Evolutionary conservation across 1,140 invertebrate species (phyloP), one percentile per base, ranked within the genome.

Genomic region (Heliconius melpomene): DNA sequence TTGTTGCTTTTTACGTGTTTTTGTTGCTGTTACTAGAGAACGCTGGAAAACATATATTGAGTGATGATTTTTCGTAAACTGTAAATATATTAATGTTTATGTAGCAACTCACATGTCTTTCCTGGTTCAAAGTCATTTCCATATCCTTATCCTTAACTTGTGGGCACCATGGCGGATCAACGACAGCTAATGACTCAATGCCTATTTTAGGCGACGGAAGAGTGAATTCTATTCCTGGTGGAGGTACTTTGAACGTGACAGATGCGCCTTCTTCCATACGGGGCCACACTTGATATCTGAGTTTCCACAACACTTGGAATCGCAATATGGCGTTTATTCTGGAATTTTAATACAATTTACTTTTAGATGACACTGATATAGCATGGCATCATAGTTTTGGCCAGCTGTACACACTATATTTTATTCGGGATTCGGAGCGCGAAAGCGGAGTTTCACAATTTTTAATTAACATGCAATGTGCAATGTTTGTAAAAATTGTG

Each of bases 151-250:
- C 98, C 94, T 99, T 99, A 20, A 98, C 98, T 89, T 98, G 97
- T 1, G 99, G 98, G 96, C 98, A 98, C 99, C 99, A 99, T 0
- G 99, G 99, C 26, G 99, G 99, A 95, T 99, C 99, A 0, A 99
- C 98, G 2, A 99, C 98, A 3, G 98, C 97, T 79, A 98, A 94
- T 46, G 97, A 98, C 91, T 99, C 98, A 32, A 98, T 98, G 8
- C 99, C 99, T 85, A 99, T 99, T 93, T 99, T 99, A 0, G 99
- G 99, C 1, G 99, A 99, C 0, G 99, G 99, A 23, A 99, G 94
- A 1, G 99, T 99, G 89, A 99, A 99, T 89, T 99, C 99, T 82
- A 99, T 99, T 29, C 98, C 98, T 0, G 99, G 99, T 0, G 99
- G 99, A 7, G 99, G 99, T 1, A 99, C 97, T 95, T 99, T 99